A percentile compares a stretch with the other conserved stretches of the same genome.
These are phyloP conservation scores for Podargus strigoides DNA, from an alignment of 2,797 vertebrate genomes.

Conservation along the genomic window DNA sequence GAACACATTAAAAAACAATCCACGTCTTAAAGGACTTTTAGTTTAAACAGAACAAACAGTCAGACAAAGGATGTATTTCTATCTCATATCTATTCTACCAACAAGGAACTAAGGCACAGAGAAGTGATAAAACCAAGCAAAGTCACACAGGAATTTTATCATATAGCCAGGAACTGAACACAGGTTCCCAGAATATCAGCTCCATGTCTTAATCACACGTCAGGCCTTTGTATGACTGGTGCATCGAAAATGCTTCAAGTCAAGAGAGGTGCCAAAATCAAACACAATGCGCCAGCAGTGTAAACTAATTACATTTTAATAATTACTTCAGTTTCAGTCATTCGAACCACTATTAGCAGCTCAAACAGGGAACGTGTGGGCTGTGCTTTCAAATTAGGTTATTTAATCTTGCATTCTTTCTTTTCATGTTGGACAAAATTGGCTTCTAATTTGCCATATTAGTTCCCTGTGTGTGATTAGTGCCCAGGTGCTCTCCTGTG, in stretches of 20 bases:
- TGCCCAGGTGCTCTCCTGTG: background rate
- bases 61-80: background rate
- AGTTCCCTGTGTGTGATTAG: background rate
- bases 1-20: constrained; percentile 45
- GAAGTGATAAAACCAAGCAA: background rate
- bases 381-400: constrained; percentile 8
- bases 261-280: background rate
- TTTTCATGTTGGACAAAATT: background rate
- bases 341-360: constrained; percentile 18
- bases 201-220: constrained; percentile 1
- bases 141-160: background rate
- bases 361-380: background rate
- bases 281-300: background rate
- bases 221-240: background rate
- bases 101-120: background rate
- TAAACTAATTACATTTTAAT: constrained; percentile 46
- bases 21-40: background rate
- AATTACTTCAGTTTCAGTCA: constrained; percentile 25
- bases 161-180: background rate
- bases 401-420: constrained; percentile 5
- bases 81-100: background rate
- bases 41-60: background rate
- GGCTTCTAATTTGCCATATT: background rate
- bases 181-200: background rate
- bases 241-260: background rate